Base-by-base conservation (phyloP, 2,113 vertebrate species). In the Telmatochromis sp. region DNA sequence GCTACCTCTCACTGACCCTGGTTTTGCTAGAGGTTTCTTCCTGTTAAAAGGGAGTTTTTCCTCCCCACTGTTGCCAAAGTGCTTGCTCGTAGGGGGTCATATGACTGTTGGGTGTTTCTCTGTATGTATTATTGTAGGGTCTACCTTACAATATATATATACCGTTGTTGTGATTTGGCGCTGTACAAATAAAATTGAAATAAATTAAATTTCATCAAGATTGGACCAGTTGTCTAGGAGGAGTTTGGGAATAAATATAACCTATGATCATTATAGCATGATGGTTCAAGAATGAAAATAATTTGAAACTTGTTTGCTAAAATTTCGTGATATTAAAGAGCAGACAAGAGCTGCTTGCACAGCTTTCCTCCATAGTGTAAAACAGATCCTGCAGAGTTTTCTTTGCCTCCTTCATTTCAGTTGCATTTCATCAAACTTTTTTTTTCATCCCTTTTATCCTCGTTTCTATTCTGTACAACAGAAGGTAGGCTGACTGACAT, bases 321-420 rank as follows among this genome's bases (percentile, higher is more conserved):
- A 80, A 71, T 65, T 81, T 50, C n/a, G 21, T 31, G 31, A 81
- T 33, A 87, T 90, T 81, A 87, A 88, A 82, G 40, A 33, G 83
- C 13, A 33, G 35, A 28, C 15, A 23, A 26, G 82, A 85, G 58
- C 47, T 57, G 28, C 63, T 47, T n/a, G 63, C 63, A 31, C 35
- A 80, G 55, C 14, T 26, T 50, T 85, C 51, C 73, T 26, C 50
- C 81, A 35, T 11, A 35, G 60, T n/a, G 71, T 60, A 45, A 55
- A 78, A 60, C n/a, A 14, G 26, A 90, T 85, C 51, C 75, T 45
- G 65, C n/a, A 50, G 50, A 33, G 58, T 82, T 87, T 84, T 42
- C 79, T 37, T 85, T 47, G 21, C 51, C 9, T 63, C 89, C 14
- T 90, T 63, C 21, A 7, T 28, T 40, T 85, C 13, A 5, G 21